Conservation (phyloP, 1,140 invertebrate genomes). For the Anastrepha obliqua region DNA sequence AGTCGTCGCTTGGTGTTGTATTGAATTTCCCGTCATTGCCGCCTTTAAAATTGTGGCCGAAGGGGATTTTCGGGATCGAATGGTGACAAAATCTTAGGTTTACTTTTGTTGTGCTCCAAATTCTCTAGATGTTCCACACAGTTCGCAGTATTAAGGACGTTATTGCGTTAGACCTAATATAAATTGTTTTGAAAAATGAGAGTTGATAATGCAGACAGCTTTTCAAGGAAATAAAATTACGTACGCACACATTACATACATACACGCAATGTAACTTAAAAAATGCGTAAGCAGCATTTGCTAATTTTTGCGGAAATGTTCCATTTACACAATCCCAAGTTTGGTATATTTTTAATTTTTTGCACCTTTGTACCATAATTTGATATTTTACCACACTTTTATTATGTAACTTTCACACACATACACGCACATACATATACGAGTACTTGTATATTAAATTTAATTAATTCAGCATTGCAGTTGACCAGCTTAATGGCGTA, state of each 20-base stretch:
- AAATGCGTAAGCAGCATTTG: background rate
- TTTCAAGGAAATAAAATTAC: background rate
- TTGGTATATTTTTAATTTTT: background rate
- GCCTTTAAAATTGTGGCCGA: no score
- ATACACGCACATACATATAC: background rate
- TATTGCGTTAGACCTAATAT: no score
- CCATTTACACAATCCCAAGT: background rate
- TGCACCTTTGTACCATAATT: background rate
- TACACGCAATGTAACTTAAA: background rate
- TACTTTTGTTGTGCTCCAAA: no score
- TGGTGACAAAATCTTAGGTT: no score
- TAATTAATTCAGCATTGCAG: conserved; percentile 1
- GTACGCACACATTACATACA: background rate
- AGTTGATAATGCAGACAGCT: background rate
- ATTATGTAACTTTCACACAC: background rate
- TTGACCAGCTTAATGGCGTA: conserved; percentile 25
- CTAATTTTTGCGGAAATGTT: background rate
- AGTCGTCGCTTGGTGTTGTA: no score
- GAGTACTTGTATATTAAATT: background rate
- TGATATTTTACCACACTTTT: background rate
- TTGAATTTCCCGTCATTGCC: no score
- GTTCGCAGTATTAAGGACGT: no score
- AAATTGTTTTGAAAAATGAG: background rate
- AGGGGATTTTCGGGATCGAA: no score
- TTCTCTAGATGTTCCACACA: no score